Conservation (phyloP, 2,888 invertebrate genomes). For the Eristalinus sepulchralis region DNA sequence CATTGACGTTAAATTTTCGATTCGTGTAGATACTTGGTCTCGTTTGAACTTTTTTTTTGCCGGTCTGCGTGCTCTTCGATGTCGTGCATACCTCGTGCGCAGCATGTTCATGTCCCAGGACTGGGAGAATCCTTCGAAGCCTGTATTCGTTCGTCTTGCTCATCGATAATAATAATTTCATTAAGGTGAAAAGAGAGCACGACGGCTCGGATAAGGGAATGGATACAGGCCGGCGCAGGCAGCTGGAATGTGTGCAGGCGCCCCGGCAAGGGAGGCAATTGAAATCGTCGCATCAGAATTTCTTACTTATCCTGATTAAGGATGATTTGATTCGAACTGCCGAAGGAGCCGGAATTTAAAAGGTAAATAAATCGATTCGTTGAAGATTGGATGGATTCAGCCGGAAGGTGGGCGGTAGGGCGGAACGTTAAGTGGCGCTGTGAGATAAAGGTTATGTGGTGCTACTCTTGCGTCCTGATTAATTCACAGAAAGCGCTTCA, state of each 20-base stretch:
- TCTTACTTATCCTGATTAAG: conserved; percentile 3
- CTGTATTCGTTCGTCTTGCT: not conserved
- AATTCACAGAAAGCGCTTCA: not conserved
- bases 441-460: not conserved
- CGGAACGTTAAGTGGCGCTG: not conserved
- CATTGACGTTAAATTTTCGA: not conserved
- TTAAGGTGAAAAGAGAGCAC: not conserved
- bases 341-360: not conserved
- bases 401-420: not conserved
- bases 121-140: not conserved
- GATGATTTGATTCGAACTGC: not conserved
- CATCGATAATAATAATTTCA: conserved; percentile 6
- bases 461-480: not conserved
- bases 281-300: conserved; percentile 3
- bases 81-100: not conserved
- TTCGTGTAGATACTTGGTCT: not conserved
- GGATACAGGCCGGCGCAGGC: not conserved
- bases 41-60: not conserved
- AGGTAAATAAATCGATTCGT: not conserved
- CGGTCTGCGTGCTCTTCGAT: not conserved
- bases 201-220: not conserved
- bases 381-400: not conserved
- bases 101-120: not conserved
- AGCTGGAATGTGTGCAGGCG: not conserved
- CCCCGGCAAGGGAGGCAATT: not conserved